These are phyloP conservation scores for Neopelma chrysocephalum DNA, from an alignment of 2,797 vertebrate genomes.

Conservation along the genomic window DNA sequence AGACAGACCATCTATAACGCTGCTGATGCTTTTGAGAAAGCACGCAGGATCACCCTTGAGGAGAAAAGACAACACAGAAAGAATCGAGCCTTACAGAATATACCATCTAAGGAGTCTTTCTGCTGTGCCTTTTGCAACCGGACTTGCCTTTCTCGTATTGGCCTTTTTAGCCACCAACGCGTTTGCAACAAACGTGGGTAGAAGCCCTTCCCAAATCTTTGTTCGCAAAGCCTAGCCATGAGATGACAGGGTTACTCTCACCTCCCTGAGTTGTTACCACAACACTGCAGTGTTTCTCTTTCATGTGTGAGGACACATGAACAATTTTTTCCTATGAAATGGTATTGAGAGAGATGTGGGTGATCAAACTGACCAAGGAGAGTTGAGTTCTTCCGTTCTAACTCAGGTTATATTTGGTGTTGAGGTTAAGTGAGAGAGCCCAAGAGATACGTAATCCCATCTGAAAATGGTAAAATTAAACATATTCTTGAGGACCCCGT, in stretches of 20 bases:
- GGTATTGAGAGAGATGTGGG: not conserved
- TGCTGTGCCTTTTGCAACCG: too few species aligned
- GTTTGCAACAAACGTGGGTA: too few species aligned
- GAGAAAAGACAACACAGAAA: too few species aligned
- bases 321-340: not conserved
- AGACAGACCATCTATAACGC: too few species aligned
- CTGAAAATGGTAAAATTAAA: not conserved
- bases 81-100: too few species aligned
- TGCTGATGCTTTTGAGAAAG: too few species aligned
- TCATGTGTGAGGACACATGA: not conserved
- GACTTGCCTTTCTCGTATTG: too few species aligned
- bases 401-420: not conserved
- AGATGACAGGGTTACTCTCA: not conserved
- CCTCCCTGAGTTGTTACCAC: not conserved
- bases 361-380: not conserved
- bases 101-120: too few species aligned
- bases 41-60: too few species aligned
- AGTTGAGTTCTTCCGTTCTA: not conserved
- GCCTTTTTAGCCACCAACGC: too few species aligned
- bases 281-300: not conserved
- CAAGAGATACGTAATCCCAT: not conserved
- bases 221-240: too few species aligned
- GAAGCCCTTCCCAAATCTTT: too few species aligned
- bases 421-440: not conserved
- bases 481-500: not conserved